phyloP scores from a whole-genome alignment of 2,797 vertebrate species.

The Sus cebifrons region DNA sequence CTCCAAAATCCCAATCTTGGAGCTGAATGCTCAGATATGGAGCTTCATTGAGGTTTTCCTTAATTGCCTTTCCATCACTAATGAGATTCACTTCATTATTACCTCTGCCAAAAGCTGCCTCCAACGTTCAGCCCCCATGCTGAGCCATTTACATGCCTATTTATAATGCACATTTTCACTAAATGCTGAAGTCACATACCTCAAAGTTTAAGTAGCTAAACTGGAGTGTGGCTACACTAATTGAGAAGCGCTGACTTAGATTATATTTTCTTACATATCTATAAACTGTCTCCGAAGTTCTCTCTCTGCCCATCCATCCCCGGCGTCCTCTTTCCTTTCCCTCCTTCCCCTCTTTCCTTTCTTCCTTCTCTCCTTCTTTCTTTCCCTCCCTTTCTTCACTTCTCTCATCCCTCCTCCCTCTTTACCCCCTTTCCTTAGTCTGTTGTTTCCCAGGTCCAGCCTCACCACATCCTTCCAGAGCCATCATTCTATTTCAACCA shows the following conservation, averaged over 20 bases:
- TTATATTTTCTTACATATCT: background rate
- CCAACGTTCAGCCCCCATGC: slow-evolving; percentile 80
- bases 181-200: slow-evolving; percentile 80
- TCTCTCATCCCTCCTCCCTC: background rate
- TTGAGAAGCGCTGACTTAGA: background rate
- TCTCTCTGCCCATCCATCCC: background rate
- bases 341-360: background rate
- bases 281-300: background rate
- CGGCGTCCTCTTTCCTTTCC: background rate
- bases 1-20: slow-evolving; percentile 73
- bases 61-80: slow-evolving; percentile 85
- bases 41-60: slow-evolving; percentile 72
- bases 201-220: slow-evolving; percentile 74
- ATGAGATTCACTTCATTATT: slow-evolving; percentile 84
- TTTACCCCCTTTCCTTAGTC: background rate
- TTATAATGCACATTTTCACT: slow-evolving; percentile 85
- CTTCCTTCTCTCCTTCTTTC: no score
- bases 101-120: slow-evolving; percentile 68
- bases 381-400: background rate
- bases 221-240: background rate
- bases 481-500: background rate
- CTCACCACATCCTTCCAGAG: background rate
- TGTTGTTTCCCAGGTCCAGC: background rate
- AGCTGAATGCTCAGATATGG: slow-evolving; percentile 77
- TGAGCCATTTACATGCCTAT: slow-evolving; percentile 85